Evolutionary conservation across 2,888 invertebrate species (phyloP).

Genomic region (Frankliniella fusca): DNA sequence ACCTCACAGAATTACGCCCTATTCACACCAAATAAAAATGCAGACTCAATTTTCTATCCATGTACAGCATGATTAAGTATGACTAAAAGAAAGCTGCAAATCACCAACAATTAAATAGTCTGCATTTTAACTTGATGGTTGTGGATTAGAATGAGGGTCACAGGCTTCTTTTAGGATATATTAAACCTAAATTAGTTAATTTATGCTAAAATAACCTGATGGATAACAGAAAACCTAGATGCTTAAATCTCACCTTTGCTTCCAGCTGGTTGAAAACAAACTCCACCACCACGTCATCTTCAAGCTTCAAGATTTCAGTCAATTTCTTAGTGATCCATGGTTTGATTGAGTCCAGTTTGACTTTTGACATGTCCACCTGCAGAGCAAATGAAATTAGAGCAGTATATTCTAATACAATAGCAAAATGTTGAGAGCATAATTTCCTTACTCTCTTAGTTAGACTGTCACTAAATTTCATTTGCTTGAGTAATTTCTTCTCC

Average conservation of each 20-base stretch:
- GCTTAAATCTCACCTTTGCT: slow-evolving; percentile 69
- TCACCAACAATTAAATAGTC: background rate
- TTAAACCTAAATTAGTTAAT: background rate
- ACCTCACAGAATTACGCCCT: background rate
- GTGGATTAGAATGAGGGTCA: too few relatives aligned
- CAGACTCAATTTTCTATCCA: background rate
- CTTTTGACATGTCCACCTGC: slow-evolving; percentile 96
- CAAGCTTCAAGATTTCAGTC: slow-evolving; percentile 92
- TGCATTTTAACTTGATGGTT: too few relatives aligned
- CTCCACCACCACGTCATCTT: slow-evolving; percentile 98
- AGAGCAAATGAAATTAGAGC: slow-evolving; percentile 38
- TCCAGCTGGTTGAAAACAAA: slow-evolving; percentile 98
- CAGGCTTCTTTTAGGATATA: too few relatives aligned
- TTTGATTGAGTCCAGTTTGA: slow-evolving; percentile 94
- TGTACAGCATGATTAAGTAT: background rate
- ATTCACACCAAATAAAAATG: background rate
- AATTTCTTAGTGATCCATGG: slow-evolving; percentile 98
- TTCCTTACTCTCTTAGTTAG: slow-evolving; percentile 77
- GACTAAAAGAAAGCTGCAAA: slow-evolving; percentile 1
- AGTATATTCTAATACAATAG: too few relatives aligned
- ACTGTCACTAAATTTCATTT: slow-evolving; percentile 93
- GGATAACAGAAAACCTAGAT: background rate
- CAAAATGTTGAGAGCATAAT: slow-evolving; percentile 7
- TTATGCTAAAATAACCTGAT: background rate
- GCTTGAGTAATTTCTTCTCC: slow-evolving; percentile 97